Conservation (phyloP, 2,113 vertebrate genomes). For the Sus scrofa region T2T-Sscrofa CM000824.6:144525501-144526000, state of each 20-base stretch:
- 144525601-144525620: constrained; percentile 73
- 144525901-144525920: not conserved
- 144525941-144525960: not conserved
- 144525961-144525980: not conserved
- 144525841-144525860: constrained; percentile 54
- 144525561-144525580: not conserved
- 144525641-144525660: constrained; percentile 61
- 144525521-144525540: not conserved
- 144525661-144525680: constrained; percentile 11
- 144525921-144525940: not conserved
- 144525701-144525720: constrained; percentile 56
- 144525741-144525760: constrained; percentile 63
- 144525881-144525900: not conserved
- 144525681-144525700: constrained; percentile 65
- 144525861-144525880: not conserved
- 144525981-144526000: not conserved
- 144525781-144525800: constrained; percentile 50
- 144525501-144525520: not conserved
- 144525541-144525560: not conserved
- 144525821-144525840: constrained; percentile 3
- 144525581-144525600: not conserved
- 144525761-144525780: not conserved
- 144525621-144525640: constrained; percentile 67
- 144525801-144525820: constrained; percentile 42
- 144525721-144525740: constrained; percentile 72